Evolutionary conservation across 1,140 invertebrate species (phyloP).

Genomic region (Caerostris extrusa): DNA sequence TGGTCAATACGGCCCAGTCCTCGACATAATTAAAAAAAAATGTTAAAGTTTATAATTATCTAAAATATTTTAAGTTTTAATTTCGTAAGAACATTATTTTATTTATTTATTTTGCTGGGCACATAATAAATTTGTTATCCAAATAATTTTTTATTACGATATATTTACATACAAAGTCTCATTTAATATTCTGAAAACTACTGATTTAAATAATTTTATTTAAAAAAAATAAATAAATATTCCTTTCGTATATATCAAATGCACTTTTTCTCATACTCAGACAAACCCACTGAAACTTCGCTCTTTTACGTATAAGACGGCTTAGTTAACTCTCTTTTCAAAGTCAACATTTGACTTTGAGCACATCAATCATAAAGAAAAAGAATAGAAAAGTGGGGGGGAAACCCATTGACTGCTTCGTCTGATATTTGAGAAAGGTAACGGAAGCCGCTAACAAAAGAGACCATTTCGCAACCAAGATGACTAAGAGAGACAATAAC

Average conservation of each 20-base stretch:
- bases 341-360: neutral
- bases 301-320: neutral
- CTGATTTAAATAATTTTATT: no score
- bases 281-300: no score
- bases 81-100: no score
- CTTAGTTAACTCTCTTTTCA: neutral
- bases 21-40: no score
- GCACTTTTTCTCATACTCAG: neutral
- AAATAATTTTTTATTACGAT: no score
- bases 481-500: neutral
- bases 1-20: no score
- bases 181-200: no score
- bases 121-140: no score
- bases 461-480: slow-evolving; percentile 7
- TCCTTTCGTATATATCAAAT: neutral
- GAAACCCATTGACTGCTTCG: neutral
- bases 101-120: no score
- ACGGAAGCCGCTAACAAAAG: slow-evolving; percentile 36
- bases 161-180: no score
- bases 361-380: neutral
- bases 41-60: no score
- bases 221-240: neutral
- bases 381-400: neutral
- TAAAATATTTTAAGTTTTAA: no score
- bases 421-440: slow-evolving; percentile 29